phyloP scores from a whole-genome alignment of 2,888 invertebrate genomes.

The Synergus gifuensis region DNA sequence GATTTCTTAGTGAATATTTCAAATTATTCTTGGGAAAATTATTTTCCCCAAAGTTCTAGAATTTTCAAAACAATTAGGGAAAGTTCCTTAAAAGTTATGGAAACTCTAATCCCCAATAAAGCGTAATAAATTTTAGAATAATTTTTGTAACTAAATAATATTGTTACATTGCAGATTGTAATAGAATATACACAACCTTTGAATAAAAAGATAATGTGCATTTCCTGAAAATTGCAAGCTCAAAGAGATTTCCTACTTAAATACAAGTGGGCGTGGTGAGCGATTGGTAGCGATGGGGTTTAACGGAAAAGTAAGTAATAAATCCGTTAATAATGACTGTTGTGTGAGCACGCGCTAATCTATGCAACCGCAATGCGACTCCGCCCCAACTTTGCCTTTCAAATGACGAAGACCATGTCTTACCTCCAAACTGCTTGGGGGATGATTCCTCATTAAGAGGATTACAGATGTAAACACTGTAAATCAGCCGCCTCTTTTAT shows the following conservation, averaged over 20 bases:
- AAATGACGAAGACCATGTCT: conserved; percentile 28
- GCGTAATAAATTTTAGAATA: no score
- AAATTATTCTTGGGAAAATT: no score
- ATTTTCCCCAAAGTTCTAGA: no score
- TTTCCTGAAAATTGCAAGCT: not conserved
- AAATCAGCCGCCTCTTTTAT: conserved; percentile 57
- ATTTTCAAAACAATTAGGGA: no score
- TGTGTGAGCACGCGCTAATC: conserved; percentile 70
- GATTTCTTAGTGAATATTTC: no score
- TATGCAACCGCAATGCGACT: conserved; percentile 67
- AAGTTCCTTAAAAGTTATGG: no score
- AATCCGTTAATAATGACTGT: conserved; percentile 74
- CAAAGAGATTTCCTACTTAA: not conserved
- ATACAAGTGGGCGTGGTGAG: conserved; percentile 8
- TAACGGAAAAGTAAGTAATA: conserved; percentile 65
- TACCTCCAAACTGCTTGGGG: conserved; percentile 41
- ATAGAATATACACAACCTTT: not conserved
- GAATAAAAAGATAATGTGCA: not conserved
- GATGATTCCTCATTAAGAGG: conserved; percentile 67
- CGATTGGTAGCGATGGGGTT: conserved; percentile 52
- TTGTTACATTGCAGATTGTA: no score
- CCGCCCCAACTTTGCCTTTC: conserved; percentile 59
- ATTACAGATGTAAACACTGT: conserved; percentile 68
- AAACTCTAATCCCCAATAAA: no score
- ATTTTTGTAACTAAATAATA: no score